Conservation (phyloP, 1,140 invertebrate species). For the Caenorhabditis latens region DNA sequence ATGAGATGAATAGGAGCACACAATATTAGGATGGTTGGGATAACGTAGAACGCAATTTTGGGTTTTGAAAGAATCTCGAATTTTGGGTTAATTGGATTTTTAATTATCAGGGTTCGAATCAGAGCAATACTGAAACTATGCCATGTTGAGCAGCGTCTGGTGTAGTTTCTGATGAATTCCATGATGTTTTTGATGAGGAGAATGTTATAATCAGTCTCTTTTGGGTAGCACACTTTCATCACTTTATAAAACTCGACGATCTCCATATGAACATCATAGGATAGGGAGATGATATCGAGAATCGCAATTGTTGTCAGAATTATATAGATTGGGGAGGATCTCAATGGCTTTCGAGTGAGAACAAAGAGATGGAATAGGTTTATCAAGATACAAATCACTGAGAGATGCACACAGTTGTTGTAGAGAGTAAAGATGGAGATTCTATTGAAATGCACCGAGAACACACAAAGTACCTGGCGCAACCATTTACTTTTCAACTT, state of each 20-base stretch:
- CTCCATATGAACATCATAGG: background rate
- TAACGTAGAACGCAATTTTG: no score
- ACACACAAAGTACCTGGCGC: no score
- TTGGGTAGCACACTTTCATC: background rate
- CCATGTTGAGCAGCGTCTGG: no score
- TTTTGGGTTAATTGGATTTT: no score
- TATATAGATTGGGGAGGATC: background rate
- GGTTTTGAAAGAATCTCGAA: no score
- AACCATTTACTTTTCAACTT: no score
- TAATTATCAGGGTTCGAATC: no score
- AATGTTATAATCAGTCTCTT: background rate
- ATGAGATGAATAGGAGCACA: background rate
- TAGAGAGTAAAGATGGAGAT: no score
- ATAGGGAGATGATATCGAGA: background rate
- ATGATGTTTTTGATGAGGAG: background rate
- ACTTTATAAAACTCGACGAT: background rate
- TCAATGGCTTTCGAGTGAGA: background rate
- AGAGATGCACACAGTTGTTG: background rate
- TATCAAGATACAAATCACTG: background rate
- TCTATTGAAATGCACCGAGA: no score
- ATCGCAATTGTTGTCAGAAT: background rate
- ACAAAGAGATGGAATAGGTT: background rate
- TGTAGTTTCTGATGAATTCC: background rate
- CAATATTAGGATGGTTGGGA: no score
- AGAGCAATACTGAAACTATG: no score